Conservation (phyloP, 2,888 invertebrate species). For the Caenorhabditis sp. region DNA sequence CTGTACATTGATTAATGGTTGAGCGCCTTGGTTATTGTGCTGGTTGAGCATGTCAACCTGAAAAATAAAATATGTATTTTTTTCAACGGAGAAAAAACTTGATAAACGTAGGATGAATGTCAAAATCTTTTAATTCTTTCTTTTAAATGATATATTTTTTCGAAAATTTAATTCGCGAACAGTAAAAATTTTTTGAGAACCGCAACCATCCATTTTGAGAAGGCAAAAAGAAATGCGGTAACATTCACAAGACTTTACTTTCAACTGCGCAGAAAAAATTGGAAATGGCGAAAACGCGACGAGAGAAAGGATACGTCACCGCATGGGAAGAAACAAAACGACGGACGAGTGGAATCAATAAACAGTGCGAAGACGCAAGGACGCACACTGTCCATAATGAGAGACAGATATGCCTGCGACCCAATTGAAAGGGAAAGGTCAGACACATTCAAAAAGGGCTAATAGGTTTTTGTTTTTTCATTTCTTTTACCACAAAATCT, state of each 20-base stretch:
- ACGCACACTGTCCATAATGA: slow-evolving; percentile 21
- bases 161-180: too few species aligned
- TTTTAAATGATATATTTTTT: too few species aligned
- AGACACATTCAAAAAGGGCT: neutral
- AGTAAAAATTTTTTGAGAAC: too few species aligned
- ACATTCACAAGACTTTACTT: too few species aligned
- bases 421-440: neutral
- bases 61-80: neutral
- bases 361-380: slow-evolving; percentile 27
- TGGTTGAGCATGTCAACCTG: slow-evolving; percentile 50
- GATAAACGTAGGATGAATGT: too few species aligned
- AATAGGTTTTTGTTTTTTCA: neutral
- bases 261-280: too few species aligned
- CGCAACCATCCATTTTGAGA: too few species aligned
- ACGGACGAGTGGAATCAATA: slow-evolving; percentile 24
- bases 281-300: too few species aligned
- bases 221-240: too few species aligned
- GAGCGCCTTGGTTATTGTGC: slow-evolving; percentile 45
- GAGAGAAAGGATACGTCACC: neutral
- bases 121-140: too few species aligned
- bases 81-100: too few species aligned
- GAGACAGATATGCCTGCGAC: neutral
- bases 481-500: too few species aligned
- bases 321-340: neutral
- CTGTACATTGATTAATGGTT: slow-evolving; percentile 47